A percentile compares a stretch with the other conserved stretches of the same genome.
phyloP scores from a whole-genome alignment of 1,140 invertebrate genomes.

The Lasioglossum baleicum region DNA sequence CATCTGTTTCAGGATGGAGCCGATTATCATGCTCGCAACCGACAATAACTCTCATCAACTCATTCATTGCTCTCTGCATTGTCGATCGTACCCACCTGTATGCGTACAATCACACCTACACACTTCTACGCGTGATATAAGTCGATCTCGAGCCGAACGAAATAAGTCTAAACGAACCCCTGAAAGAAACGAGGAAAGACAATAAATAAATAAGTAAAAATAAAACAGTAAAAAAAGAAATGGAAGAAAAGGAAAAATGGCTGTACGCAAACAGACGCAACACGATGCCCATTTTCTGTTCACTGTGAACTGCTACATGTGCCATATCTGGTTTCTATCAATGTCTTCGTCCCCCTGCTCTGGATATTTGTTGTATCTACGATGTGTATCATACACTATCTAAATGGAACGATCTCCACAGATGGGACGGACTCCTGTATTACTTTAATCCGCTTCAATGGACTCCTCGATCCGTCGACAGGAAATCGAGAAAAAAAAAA shows the following conservation, averaged over 20 bases:
- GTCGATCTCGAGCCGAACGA: no score
- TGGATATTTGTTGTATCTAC: slow-evolving; percentile 55
- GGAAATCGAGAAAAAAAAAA: no score
- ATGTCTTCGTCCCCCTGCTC: slow-evolving; percentile 49
- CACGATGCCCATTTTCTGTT: slow-evolving; percentile 51
- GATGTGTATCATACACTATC: slow-evolving; percentile 45
- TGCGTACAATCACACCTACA: slow-evolving; percentile 48
- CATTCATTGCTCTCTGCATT: slow-evolving; percentile 56
- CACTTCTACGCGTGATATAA: no score
- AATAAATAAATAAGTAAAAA: no score
- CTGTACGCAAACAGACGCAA: no score
- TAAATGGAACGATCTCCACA: slow-evolving; percentile 43
- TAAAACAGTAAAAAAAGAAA: no score
- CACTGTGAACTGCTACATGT: slow-evolving; percentile 58
- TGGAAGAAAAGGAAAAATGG: no score
- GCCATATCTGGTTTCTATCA: slow-evolving; percentile 56
- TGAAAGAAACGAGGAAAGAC: no score
- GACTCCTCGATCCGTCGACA: slow-evolving; percentile 37
- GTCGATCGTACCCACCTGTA: slow-evolving; percentile 23
- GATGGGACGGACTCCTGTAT: slow-evolving; percentile 45
- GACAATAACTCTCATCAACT: slow-evolving; percentile 51
- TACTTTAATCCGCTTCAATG: slow-evolving; percentile 36
- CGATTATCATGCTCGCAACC: slow-evolving; percentile 64
- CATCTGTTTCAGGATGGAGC: slow-evolving; percentile 79
- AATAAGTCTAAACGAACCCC: no score